A percentile compares a stretch with the other conserved stretches of the same genome.
phyloP scores from a whole-genome alignment of 2,888 invertebrate species.

The Hemicrepidius hirtus region DNA sequence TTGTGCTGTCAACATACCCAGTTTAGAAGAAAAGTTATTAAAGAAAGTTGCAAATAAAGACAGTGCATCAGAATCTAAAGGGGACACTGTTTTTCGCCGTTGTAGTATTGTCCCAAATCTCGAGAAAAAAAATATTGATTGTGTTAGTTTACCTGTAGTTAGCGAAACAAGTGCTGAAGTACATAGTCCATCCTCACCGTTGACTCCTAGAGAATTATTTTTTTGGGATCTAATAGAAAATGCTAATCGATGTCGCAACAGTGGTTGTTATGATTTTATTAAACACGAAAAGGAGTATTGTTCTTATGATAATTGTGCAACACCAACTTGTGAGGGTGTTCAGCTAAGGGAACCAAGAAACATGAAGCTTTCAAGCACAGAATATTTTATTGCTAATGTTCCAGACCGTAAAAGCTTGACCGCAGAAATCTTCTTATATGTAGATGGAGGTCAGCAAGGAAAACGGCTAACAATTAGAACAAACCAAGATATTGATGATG shows the following conservation, averaged over 20 bases:
- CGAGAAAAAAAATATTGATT: conserved; percentile 29
- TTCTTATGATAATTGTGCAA: conserved; percentile 23
- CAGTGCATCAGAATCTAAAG: not conserved
- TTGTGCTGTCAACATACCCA: not conserved
- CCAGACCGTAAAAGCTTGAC: conserved; percentile 40
- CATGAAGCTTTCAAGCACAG: conserved; percentile 11
- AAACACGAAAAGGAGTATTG: conserved; percentile 37
- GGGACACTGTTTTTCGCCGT: not conserved
- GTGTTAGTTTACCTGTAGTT: not conserved
- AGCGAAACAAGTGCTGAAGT: conserved; percentile 34
- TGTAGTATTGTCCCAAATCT: not conserved
- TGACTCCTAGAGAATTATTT: conserved; percentile 47
- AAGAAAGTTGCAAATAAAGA: not conserved
- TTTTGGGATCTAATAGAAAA: conserved; percentile 51
- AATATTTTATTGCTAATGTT: conserved; percentile 49
- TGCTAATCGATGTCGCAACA: conserved; percentile 39
- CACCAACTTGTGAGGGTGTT: not conserved
- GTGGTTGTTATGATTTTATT: conserved; percentile 36
- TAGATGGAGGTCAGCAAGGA: conserved; percentile 34
- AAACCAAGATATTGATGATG: conserved; percentile 4
- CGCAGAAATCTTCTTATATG: conserved; percentile 41
- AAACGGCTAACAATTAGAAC: conserved; percentile 32
- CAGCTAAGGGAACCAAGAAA: not conserved
- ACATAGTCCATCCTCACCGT: conserved; percentile 44
- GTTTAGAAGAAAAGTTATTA: conserved; percentile 7